phyloP scores from a whole-genome alignment of 2,888 invertebrate genomes.

The Pteria penguin region DNA sequence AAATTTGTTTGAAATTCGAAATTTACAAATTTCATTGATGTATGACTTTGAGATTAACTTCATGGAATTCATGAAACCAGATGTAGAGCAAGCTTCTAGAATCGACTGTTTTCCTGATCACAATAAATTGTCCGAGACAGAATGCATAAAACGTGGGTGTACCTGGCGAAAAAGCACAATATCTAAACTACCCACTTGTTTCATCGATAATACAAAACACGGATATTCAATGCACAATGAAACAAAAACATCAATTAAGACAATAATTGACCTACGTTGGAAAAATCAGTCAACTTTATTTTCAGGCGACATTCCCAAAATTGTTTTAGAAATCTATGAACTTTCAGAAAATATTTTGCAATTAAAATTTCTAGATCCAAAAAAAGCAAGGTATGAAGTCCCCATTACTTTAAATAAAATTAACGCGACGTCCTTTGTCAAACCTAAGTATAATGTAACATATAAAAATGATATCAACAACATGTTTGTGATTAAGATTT shows the following conservation, averaged over 20 bases:
- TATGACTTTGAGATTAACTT: constrained; percentile 48
- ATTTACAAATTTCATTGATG: constrained; percentile 45
- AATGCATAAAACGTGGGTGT: constrained; percentile 52
- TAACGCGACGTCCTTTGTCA: constrained; percentile 8
- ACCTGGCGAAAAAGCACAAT: constrained; percentile 32
- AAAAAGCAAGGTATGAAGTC: constrained; percentile 52
- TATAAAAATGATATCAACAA: constrained; percentile 14
- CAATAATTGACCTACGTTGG: constrained; percentile 25
- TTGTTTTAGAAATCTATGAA: constrained; percentile 40
- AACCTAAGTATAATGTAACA: constrained; percentile 37
- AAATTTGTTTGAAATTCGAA: constrained; percentile 38
- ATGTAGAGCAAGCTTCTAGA: constrained; percentile 39
- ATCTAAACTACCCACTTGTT: constrained; percentile 55
- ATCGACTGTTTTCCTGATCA: constrained; percentile 60
- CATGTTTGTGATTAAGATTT: constrained; percentile 47
- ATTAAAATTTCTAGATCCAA: constrained; percentile 48
- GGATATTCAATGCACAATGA: constrained; percentile 27
- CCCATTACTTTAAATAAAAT: constrained; percentile 44
- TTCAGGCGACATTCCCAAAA: constrained; percentile 35
- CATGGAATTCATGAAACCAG: constrained; percentile 31
- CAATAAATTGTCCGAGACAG: constrained; percentile 8
- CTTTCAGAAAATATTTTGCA: constrained; percentile 41
- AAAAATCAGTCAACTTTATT: constrained; percentile 41
- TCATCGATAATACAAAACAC: constrained; percentile 45
- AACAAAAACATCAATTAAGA: background rate